Evolutionary conservation across 2,797 vertebrate genomes (phyloP).

Genomic region (Octomys mimax): DNA sequence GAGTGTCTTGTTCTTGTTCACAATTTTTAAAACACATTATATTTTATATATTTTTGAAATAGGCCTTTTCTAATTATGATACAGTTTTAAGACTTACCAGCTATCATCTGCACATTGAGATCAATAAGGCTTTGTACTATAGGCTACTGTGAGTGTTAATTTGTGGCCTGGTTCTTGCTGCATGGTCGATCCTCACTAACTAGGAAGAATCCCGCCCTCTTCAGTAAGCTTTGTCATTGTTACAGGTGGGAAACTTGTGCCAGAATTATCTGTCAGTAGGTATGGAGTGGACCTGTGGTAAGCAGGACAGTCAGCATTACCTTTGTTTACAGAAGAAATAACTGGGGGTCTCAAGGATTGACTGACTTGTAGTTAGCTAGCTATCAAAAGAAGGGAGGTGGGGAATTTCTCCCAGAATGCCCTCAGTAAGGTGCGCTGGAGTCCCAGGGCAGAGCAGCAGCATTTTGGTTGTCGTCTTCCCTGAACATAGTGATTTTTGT

Average conservation of each 20-base stretch:
- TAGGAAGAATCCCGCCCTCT: neutral
- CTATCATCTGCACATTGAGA: neutral
- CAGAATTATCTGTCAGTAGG: neutral
- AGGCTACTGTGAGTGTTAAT: neutral
- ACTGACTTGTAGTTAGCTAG: neutral
- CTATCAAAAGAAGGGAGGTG: neutral
- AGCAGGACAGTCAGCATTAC: neutral
- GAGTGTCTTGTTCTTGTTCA: neutral
- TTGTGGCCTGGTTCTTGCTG: neutral
- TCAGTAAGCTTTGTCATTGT: neutral
- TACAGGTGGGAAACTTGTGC: neutral
- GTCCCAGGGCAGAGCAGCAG: fast-evolving
- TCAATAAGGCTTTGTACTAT: neutral
- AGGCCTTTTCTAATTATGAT: neutral
- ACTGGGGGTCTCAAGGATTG: neutral
- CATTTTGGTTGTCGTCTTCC: neutral
- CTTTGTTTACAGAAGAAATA: neutral
- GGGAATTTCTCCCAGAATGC: neutral
- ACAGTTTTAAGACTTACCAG: neutral
- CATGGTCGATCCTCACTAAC: neutral
- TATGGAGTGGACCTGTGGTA: neutral
- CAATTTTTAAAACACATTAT: neutral
- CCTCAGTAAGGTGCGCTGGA: too few relatives aligned
- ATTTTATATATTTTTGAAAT: neutral
- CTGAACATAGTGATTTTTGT: neutral